phyloP scores from a whole-genome alignment of 2,113 vertebrate species.

The Limnothrissa miodon region DNA sequence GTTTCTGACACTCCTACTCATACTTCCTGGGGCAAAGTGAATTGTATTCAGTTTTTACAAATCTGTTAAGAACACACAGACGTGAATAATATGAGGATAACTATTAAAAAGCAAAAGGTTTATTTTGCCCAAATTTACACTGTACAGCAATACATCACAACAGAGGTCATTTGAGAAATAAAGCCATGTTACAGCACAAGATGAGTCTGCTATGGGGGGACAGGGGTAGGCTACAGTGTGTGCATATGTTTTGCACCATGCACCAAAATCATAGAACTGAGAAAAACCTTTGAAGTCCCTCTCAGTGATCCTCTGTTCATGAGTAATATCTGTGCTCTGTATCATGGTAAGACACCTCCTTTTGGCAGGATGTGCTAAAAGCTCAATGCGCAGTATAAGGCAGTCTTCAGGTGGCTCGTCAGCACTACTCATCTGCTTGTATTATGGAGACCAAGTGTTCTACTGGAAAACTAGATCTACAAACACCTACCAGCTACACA shows the following conservation, averaged over 20 bases:
- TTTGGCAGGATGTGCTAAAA: neutral
- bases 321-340: neutral
- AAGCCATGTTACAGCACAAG: constrained; percentile 38
- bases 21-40: neutral
- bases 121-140: constrained; percentile 38
- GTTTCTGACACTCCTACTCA: neutral
- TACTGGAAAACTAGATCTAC: neutral
- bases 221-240: constrained; percentile 11
- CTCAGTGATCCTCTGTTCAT: constrained; percentile 15
- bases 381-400: constrained; percentile 53
- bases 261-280: constrained; percentile 30
- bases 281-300: neutral
- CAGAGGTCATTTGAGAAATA: constrained; percentile 38
- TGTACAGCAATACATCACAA: constrained; percentile 39
- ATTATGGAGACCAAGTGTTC: neutral
- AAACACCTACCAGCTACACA: constrained; percentile 14
- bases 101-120: neutral
- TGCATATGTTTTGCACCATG: constrained; percentile 28
- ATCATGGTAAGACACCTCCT: neutral
- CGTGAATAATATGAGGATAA: neutral
- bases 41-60: neutral
- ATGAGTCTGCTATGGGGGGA: constrained; percentile 6
- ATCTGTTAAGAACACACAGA: no score
- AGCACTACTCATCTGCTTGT: neutral
- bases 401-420: constrained; percentile 55